Evolutionary conservation across 2,888 invertebrate species (phyloP), one percentile per base, ranked within the genome.

Genomic region (Eupithecia tripunctaria): DNA sequence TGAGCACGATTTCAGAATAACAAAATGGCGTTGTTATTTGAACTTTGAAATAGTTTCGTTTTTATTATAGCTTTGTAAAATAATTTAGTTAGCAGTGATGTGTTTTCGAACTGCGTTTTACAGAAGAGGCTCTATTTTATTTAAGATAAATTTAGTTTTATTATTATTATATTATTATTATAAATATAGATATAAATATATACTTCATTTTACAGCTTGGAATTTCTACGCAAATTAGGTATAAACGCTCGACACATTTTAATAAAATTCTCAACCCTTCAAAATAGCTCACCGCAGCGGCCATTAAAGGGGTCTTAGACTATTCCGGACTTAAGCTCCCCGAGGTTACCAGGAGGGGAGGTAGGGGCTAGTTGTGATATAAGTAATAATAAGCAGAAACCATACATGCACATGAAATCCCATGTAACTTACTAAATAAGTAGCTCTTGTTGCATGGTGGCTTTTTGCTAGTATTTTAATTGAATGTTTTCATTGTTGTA

Each of bases 231-330:
- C 72, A 78, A 78, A 78, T 73, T 75, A 76, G 74, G 74, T 76
- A 78, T 76, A 71, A 77, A 79, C 65, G 69, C 73, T 78, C 74
- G 77, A 75, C 79, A 79, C 81, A 84, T 85, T 85, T 82, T 81
- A 86, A 83, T 86, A 86, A 85, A 86, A 85, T 83, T 84, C 84
- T 79, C 82, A 90, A 91, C 91, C 91, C 91, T 90, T 91, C 86
- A 88, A 88, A 86, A 88, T 88, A 88, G 87, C 84, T 75, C 75
- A 74, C 78, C 78, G 87, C 89, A 90, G 84, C 90, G 89, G 89
- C 88, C 87, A 91, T 93, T 92, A 93, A 80, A 92, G 85, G 89
- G 92, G 92, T 90, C 91, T 94, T 93, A 93, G 91, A 85, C 89
- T 89, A 87, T 88, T 86, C 86, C 88, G 83, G 85, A 85, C 85